A percentile compares a stretch with the other conserved stretches of the same genome.
Conservation (phyloP, 2,113 vertebrate species). For the Tragelaphus scriptus region DNA sequence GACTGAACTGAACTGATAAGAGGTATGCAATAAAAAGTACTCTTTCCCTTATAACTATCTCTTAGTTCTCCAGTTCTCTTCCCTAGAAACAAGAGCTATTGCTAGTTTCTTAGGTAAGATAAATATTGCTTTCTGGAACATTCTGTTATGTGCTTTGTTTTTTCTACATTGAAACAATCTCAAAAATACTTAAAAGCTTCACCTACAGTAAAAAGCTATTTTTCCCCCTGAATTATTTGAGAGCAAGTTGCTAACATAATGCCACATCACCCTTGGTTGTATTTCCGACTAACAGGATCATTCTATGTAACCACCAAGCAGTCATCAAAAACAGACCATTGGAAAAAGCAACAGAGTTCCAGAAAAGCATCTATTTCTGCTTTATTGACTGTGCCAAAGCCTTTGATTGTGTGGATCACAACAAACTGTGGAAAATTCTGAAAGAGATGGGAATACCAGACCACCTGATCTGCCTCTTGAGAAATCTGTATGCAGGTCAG, state of each 20-base stretch:
- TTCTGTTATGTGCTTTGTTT: not conserved
- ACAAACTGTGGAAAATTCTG: too few species aligned
- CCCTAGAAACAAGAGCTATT: not conserved
- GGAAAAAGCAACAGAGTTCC: too few species aligned
- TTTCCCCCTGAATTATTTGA: not conserved
- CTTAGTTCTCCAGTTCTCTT: not conserved
- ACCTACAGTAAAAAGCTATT: not conserved
- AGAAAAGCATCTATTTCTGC: too few species aligned
- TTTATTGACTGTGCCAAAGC: too few species aligned
- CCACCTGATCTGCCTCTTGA: too few species aligned
- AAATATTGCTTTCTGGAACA: not conserved
- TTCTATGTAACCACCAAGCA: not conserved
- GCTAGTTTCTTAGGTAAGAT: not conserved
- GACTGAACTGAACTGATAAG: not conserved
- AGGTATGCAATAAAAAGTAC: not conserved
- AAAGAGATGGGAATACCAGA: too few species aligned
- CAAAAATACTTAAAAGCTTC: not conserved
- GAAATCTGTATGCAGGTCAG: too few species aligned
- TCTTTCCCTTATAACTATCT: not conserved
- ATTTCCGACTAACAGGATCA: not conserved
- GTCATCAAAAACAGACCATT: not conserved
- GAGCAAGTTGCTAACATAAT: not conserved
- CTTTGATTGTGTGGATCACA: too few species aligned
- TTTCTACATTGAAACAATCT: not conserved
- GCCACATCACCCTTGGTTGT: not conserved